These are phyloP conservation scores for Holacanthus passer DNA, from an alignment of 2,113 vertebrate species.

Conservation along the genomic window DNA sequence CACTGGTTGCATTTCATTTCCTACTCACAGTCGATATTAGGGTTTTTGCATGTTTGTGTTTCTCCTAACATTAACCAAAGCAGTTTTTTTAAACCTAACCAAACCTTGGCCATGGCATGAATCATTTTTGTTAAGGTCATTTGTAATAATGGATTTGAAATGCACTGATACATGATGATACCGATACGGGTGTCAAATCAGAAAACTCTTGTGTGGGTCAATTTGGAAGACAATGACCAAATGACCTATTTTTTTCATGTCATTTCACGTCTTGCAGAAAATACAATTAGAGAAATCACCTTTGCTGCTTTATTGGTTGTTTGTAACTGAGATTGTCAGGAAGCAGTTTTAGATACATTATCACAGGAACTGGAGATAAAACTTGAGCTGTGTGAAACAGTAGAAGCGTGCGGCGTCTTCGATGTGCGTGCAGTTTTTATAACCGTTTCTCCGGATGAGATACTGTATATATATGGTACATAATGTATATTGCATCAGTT, in stretches of 20 bases:
- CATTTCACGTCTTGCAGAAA: neutral
- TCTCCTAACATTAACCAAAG: neutral
- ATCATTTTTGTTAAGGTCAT: neutral
- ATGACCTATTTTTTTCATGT: neutral
- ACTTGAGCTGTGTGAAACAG: conserved; percentile 8
- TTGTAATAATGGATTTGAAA: neutral
- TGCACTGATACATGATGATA: neutral
- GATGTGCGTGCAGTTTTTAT: conserved; percentile 6
- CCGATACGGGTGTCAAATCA: neutral
- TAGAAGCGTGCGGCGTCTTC: neutral
- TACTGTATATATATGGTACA: conserved; percentile 42
- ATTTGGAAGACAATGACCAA: neutral
- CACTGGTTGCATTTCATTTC: neutral
- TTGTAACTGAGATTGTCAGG: conserved; percentile 5
- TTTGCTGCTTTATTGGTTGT: neutral
- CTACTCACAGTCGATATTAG: neutral
- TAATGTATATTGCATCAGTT: conserved; percentile 58
- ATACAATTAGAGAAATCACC: neutral
- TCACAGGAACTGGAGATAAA: neutral
- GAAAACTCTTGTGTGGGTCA: neutral
- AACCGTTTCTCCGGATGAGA: conserved; percentile 42
- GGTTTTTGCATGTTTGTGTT: neutral
- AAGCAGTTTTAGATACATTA: neutral
- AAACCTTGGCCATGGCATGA: no score
- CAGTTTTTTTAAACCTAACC: neutral